Evolutionary conservation across 2,888 invertebrate genomes (phyloP), one percentile per base, ranked within the genome.

Genomic region (Amphipoea oculea): DNA sequence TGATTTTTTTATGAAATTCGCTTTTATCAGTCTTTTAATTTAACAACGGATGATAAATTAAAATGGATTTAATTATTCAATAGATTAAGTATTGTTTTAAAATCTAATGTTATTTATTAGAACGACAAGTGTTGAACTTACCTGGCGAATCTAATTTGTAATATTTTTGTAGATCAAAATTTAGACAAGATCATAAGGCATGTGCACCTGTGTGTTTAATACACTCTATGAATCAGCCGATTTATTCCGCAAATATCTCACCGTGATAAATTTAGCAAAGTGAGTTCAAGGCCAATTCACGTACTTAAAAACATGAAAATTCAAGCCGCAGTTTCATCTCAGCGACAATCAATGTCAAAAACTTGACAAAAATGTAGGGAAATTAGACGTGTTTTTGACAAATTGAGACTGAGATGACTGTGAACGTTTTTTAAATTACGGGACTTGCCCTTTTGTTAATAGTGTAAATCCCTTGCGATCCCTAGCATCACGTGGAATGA

Each of bases 21-120:
- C 95, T 96, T 95, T 95, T 93, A 94, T 96, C 96, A 96, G 96
- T 96, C 96, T 96, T 96, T 94, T 92, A 88, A 86, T 88, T 89
- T 87, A 89, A 85, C 67, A 85, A 85, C 86, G 82, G 82, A 82
- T 87, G 78, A 85, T 77, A 76, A 84, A 70, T 85, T 84, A 76
- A 78, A 82, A 86, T 71, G 51, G 48, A 73, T 73, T 79, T 63
- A 66, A 69, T 72, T 80, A 51, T 73, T 79, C 14, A 70, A 54
- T 79, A 62, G 11, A 66, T 71, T 76, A 74, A 66, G 68, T 76
- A 74, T 82, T 66, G 45, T 75, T 78, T 69, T 68, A 73, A 3
- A 45, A 66, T 75, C 9, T 54, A 54, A 23, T 57, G 68, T 72
- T 73, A 73, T 73, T 60, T 71, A 40, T 54, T 45, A 29, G 66